Percentiles rank a stretch among this genome's conserved stretches.
phyloP scores from a whole-genome alignment of 2,113 vertebrate genomes.

The Phalacrocorax aristotelis region DNA sequence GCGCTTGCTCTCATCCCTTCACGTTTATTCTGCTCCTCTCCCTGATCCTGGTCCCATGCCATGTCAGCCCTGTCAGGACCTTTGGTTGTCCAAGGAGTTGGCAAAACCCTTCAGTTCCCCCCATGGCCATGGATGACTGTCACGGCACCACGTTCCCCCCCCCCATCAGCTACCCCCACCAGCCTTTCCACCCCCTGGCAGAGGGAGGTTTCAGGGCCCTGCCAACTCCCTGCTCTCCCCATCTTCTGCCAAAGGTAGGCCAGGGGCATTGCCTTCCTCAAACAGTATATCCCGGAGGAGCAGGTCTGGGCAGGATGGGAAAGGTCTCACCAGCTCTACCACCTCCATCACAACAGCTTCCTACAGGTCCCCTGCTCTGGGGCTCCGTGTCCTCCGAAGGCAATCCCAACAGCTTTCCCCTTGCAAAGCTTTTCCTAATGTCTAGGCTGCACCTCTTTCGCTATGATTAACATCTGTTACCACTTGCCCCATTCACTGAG shows the following conservation, averaged over 20 bases:
- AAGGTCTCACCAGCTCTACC: background rate
- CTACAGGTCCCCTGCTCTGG: no score
- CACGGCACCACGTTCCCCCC: accelerated
- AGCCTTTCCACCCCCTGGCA: background rate
- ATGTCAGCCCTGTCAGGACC: accelerated
- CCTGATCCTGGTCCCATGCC: background rate
- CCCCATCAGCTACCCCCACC: background rate
- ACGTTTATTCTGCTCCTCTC: background rate
- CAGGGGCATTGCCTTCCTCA: background rate
- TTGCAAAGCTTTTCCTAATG: background rate
- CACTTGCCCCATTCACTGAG: accelerated
- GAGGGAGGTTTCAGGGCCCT: no score
- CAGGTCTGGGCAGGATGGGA: background rate
- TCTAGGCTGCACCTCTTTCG: background rate
- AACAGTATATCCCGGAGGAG: background rate
- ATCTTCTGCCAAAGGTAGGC: background rate
- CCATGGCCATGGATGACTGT: accelerated
- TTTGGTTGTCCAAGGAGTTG: background rate
- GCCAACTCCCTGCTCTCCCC: no score
- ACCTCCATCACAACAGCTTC: background rate
- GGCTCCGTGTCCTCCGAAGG: background rate
- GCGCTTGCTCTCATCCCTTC: background rate
- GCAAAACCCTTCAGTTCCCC: background rate
- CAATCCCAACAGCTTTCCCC: no score
- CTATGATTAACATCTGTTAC: accelerated